These are phyloP conservation scores for Poliocrania exsul DNA, from an alignment of 2,797 vertebrate genomes.

Conservation along the genomic window DNA sequence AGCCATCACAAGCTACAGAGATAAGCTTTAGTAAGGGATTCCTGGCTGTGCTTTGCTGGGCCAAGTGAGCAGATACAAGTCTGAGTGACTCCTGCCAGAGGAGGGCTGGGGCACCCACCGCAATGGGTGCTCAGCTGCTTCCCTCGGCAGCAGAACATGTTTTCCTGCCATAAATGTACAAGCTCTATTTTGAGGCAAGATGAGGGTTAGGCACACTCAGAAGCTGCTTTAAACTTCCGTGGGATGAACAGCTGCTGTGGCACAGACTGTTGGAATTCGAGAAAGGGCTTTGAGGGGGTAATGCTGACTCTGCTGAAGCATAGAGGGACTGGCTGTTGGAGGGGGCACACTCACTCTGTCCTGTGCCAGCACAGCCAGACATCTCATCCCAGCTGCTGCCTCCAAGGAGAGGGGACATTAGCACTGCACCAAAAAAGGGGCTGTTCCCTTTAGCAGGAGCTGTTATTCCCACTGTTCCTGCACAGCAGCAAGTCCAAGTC, in stretches of 20 bases:
- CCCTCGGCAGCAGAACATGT: not conserved
- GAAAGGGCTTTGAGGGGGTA: not conserved
- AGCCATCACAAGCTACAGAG: not conserved
- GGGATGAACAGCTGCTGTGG: not conserved
- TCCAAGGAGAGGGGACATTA: not conserved
- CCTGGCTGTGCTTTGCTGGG: not conserved
- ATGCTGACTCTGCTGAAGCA: not conserved
- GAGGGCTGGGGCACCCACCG: not conserved
- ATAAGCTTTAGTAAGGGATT: fast-evolving
- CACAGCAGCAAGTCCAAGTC: not conserved
- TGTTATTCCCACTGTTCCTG: not conserved
- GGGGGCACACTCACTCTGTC: not conserved
- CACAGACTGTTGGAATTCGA: not conserved
- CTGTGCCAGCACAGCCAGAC: not conserved
- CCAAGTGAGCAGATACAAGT: not conserved
- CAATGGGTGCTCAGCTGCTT: not conserved
- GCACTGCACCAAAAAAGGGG: not conserved
- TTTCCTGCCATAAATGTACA: not conserved
- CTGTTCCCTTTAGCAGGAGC: not conserved
- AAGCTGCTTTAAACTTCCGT: not conserved
- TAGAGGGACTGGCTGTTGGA: not conserved
- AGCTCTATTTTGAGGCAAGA: not conserved
- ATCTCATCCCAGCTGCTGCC: not conserved
- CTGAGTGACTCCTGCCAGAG: not conserved
- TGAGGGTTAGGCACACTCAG: not conserved